Percentiles rank a stretch among this genome's conserved stretches.
phyloP scores from a whole-genome alignment of 2,888 invertebrate species.

The Acleris holmiana region DNA sequence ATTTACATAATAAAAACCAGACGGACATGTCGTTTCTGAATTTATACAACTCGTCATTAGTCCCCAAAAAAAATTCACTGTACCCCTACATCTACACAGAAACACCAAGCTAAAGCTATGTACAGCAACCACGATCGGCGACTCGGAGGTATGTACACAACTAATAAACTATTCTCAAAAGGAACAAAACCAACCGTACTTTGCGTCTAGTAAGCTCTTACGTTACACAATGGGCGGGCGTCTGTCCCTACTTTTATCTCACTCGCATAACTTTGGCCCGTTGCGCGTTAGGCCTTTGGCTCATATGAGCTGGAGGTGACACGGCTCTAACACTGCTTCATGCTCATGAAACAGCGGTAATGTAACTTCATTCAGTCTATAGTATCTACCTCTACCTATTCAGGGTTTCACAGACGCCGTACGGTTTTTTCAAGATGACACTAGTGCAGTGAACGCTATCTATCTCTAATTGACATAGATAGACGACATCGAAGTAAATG shows the following conservation, averaged over 20 bases:
- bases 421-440: no score
- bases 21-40: background rate
- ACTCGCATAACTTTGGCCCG: no score
- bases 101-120: slow-evolving; percentile 42
- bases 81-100: slow-evolving; percentile 45
- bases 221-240: no score
- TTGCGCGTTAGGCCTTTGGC: no score
- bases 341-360: no score
- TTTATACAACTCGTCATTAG: slow-evolving; percentile 18
- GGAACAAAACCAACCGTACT: slow-evolving; percentile 6
- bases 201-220: background rate
- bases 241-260: no score
- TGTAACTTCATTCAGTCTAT: no score
- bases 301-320: no score
- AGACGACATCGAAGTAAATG: slow-evolving; percentile 25
- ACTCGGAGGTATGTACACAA: slow-evolving; percentile 30
- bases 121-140: slow-evolving; percentile 27
- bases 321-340: no score
- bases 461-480: slow-evolving; percentile 4
- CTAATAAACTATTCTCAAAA: slow-evolving; percentile 36
- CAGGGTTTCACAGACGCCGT: no score
- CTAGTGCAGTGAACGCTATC: slow-evolving; percentile 5
- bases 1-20: slow-evolving; percentile 9
- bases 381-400: no score
- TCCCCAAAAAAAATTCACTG: slow-evolving; percentile 45